phyloP scores from a whole-genome alignment of 1,140 invertebrate species.

The Musca vetustissima region DNA sequence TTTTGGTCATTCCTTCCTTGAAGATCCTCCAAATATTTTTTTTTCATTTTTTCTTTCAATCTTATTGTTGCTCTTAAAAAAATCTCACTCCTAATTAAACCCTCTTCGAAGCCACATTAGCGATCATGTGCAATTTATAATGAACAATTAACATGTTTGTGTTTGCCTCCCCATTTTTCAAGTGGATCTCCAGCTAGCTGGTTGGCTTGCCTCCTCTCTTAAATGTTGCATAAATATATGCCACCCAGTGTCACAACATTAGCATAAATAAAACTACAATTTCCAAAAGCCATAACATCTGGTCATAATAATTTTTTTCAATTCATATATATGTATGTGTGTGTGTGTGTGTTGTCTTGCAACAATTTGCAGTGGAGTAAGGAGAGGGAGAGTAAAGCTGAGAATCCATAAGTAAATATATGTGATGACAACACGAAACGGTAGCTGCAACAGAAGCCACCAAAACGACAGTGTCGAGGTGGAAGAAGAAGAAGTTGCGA shows the following conservation, averaged over 20 bases:
- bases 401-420: neutral
- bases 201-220: neutral
- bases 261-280: conserved; percentile 15
- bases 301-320: neutral
- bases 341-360: neutral
- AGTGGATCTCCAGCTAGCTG: too few species aligned
- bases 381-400: too few species aligned
- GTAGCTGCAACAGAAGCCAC: conserved; percentile 2
- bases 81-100: too few species aligned
- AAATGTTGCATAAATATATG: conserved; percentile 16
- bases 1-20: too few species aligned
- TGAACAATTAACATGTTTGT: conserved; percentile 23
- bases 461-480: neutral
- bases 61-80: too few species aligned
- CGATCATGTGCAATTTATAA: conserved; percentile 4
- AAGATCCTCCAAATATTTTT: too few species aligned
- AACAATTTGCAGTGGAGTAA: too few species aligned
- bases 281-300: neutral
- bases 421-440: conserved; percentile 14
- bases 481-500: neutral
- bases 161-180: too few species aligned
- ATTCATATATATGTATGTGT: too few species aligned
- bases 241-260: conserved; percentile 20
- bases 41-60: too few species aligned
- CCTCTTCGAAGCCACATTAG: too few species aligned